Conservation (phyloP, 2,113 vertebrate genomes). For the Zeus faber region DNA sequence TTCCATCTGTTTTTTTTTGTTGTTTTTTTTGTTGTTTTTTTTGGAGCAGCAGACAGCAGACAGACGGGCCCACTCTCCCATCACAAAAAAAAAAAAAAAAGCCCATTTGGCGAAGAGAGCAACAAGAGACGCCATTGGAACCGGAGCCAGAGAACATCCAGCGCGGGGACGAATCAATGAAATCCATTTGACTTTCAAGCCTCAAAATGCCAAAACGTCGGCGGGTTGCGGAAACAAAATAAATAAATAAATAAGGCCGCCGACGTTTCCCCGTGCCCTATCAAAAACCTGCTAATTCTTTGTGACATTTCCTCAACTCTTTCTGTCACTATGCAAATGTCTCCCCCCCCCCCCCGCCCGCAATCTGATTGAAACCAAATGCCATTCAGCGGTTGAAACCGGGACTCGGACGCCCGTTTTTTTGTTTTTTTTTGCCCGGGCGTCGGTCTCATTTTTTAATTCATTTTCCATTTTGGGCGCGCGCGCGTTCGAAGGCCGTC, state of each 20-base stretch:
- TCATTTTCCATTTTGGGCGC: too few species aligned
- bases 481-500: too few species aligned
- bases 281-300: constrained; percentile 63
- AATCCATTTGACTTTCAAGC: constrained; percentile 66
- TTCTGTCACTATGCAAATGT: constrained; percentile 73
- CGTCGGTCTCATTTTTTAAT: too few species aligned
- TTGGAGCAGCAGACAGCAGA: constrained; percentile 8
- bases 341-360: too few species aligned
- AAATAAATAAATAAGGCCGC: constrained; percentile 24
- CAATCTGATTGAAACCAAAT: constrained; percentile 76
- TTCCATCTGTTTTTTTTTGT: constrained; percentile 11
- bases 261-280: constrained; percentile 50
- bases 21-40: background rate
- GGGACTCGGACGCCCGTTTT: too few species aligned
- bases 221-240: constrained; percentile 47
- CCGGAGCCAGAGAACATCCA: constrained; percentile 43
- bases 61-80: background rate
- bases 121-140: constrained; percentile 34
- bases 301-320: constrained; percentile 75
- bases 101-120: constrained; percentile 41
- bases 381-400: constrained; percentile 62
- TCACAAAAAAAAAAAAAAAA: constrained; percentile 49
- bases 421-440: too few species aligned
- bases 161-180: constrained; percentile 65
- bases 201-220: constrained; percentile 70